A percentile compares a stretch with the other conserved stretches of the same genome.
Conservation (phyloP, 37 sponge, comb jelly and placozoan species). For the Theonella swinhoei region DNA sequence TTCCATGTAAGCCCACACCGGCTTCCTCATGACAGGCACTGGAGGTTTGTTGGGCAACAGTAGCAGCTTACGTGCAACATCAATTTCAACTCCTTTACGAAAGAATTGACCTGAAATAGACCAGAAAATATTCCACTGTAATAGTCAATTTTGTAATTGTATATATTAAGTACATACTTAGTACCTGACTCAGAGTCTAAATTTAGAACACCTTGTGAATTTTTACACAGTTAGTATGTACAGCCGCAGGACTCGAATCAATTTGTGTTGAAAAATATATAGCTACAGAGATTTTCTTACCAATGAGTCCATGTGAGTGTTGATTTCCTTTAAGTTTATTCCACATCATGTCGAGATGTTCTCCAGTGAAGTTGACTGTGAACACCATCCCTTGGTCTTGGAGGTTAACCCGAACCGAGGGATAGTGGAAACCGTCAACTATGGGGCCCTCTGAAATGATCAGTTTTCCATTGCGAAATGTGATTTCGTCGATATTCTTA, state of each 20-base stretch:
- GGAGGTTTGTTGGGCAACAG: neutral
- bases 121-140: too few relatives aligned
- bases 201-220: too few relatives aligned
- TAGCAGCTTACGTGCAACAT: conserved; percentile 1
- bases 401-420: neutral
- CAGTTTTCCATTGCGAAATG: neutral
- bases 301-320: neutral
- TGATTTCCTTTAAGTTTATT: neutral
- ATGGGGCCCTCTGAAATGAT: neutral
- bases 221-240: too few relatives aligned
- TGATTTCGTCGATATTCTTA: neutral
- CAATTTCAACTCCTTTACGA: conserved; percentile 15
- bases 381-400: neutral
- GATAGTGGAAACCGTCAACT: neutral
- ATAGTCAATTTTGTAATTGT: too few relatives aligned
- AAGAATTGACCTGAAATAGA: conserved; percentile 58
- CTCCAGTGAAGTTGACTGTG: neutral
- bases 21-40: neutral
- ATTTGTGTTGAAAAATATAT: too few relatives aligned
- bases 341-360: conserved; percentile 7
- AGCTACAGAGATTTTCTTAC: too few relatives aligned
- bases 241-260: too few relatives aligned
- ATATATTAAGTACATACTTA: too few relatives aligned
- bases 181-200: too few relatives aligned
- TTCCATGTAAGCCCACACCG: conserved; percentile 28